Percentiles rank a stretch among this genome's conserved stretches.
Evolutionary conservation across 2,797 vertebrate genomes (phyloP).

Genomic region (Coracias cyanogaster): DNA sequence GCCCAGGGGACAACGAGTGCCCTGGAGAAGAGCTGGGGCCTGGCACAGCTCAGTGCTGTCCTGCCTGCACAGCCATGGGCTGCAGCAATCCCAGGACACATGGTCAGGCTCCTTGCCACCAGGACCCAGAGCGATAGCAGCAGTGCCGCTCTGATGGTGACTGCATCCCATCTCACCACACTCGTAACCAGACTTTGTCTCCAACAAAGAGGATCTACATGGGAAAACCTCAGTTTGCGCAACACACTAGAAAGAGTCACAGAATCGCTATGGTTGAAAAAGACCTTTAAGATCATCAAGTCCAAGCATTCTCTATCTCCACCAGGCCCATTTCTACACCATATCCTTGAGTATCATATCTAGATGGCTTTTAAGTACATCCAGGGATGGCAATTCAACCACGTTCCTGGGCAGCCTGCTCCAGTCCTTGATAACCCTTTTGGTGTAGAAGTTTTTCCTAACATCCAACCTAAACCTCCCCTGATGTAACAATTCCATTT

Average conservation of each 20-base stretch:
- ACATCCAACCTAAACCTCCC: no score
- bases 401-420: no score
- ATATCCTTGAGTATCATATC: no score
- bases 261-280: no score
- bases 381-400: no score
- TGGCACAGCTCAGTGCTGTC: neutral
- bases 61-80: neutral
- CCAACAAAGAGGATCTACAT: neutral
- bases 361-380: no score
- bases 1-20: fast-evolving
- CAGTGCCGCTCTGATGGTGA: fast-evolving
- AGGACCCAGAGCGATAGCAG: fast-evolving
- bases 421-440: no score
- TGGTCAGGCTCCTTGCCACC: fast-evolving
- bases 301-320: no score
- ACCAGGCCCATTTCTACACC: no score
- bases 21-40: neutral
- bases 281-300: no score
- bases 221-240: neutral
- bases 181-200: neutral
- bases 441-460: no score
- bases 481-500: no score
- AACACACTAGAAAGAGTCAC: neutral
- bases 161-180: neutral
- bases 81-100: neutral